Evolutionary conservation across 2,888 invertebrate genomes (phyloP).

Genomic region (Hyppa rectilinea): DNA sequence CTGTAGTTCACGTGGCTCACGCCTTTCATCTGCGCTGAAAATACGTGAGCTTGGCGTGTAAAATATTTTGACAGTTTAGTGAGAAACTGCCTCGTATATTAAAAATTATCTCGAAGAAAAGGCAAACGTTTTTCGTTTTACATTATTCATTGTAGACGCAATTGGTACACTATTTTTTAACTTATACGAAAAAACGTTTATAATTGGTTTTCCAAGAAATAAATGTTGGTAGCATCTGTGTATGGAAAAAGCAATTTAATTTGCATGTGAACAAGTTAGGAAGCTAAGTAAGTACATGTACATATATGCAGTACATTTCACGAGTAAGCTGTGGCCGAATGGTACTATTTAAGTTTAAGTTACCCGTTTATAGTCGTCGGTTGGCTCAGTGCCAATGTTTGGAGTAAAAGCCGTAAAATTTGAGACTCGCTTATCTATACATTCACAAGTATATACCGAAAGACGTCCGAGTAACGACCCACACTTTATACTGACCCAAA

Average conservation of each 20-base stretch:
- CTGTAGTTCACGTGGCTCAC: constrained; percentile 15
- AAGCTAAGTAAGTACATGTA: constrained; percentile 35
- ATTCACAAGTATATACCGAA: constrained; percentile 51
- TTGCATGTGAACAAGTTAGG: constrained; percentile 39
- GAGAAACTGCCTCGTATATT: constrained; percentile 38
- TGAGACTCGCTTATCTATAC: constrained; percentile 56
- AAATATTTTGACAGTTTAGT: constrained; percentile 35
- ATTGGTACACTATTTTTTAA: constrained; percentile 4
- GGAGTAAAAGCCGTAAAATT: constrained; percentile 64
- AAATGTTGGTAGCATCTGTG: not conserved
- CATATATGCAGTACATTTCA: constrained; percentile 38
- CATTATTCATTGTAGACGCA: constrained; percentile 27
- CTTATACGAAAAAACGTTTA: constrained; percentile 2
- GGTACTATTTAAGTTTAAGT: constrained; percentile 68
- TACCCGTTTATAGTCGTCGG: constrained; percentile 66
- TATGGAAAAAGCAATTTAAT: constrained; percentile 39
- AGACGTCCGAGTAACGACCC: constrained; percentile 44
- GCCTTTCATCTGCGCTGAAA: constrained; percentile 31
- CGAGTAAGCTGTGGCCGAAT: constrained; percentile 59
- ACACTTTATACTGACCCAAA: constrained; percentile 60
- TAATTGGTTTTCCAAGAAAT: constrained; percentile 17
- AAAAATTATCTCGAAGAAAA: constrained; percentile 18
- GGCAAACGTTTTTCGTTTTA: constrained; percentile 17
- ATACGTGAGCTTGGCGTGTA: constrained; percentile 19
- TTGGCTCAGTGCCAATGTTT: constrained; percentile 69